A percentile compares a stretch with the other conserved stretches of the same genome.
phyloP scores from a whole-genome alignment of 1,140 invertebrate genomes.

The Oncopodura yosiiana region DNA sequence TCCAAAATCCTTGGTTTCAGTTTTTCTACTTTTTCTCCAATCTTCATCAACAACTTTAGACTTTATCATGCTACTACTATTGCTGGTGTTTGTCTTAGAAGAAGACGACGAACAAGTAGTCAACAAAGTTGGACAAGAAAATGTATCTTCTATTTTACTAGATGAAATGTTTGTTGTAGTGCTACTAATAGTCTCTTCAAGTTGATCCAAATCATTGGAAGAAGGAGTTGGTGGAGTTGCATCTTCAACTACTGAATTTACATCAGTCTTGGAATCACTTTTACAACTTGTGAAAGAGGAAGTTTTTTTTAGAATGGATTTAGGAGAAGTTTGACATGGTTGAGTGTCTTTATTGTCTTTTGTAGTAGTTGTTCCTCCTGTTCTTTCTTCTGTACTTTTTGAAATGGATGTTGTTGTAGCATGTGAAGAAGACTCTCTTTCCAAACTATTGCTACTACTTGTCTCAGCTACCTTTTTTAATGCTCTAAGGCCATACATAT shows the following conservation, averaged over 20 bases:
- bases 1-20: not conserved
- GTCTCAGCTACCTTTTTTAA: constrained; percentile 14
- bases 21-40: not conserved
- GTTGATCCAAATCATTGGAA: too few relatives aligned
- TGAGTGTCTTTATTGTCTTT: not conserved
- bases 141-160: not conserved
- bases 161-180: not conserved
- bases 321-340: constrained; percentile 10
- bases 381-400: not conserved
- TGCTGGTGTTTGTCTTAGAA: not conserved
- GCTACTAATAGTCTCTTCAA: not conserved
- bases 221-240: too few relatives aligned
- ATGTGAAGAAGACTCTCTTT: not conserved
- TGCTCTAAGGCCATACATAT: constrained; percentile 29
- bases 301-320: constrained; percentile 31
- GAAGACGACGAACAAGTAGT: not conserved
- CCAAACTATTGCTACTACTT: not conserved
- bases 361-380: not conserved
- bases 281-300: constrained; percentile 25
- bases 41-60: not conserved
- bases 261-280: constrained; percentile 15
- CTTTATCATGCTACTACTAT: not conserved
- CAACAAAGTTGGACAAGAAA: not conserved
- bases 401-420: too few relatives aligned
- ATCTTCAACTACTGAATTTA: not conserved